Evolutionary conservation across 2,797 vertebrate species (phyloP).

Genomic region (Micrastur ruficollis): DNA sequence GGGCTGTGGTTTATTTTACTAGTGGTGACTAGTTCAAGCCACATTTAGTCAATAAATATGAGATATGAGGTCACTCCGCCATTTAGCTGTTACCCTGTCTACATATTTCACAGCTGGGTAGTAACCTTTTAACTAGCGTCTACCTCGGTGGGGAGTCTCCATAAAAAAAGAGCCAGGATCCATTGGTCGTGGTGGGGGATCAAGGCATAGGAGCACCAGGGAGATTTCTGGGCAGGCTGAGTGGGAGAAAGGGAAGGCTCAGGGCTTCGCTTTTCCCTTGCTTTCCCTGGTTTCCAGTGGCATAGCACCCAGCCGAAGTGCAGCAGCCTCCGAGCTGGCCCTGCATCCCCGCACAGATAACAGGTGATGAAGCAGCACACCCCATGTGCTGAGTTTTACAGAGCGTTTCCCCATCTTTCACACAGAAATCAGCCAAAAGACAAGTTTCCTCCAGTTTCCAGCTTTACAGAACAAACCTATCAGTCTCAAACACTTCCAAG

Average conservation of each 20-base stretch:
- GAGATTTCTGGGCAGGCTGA: neutral
- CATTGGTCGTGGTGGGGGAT: slow-evolving; percentile 30
- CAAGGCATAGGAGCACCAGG: neutral
- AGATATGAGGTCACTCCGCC: slow-evolving; percentile 53
- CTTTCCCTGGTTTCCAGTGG: neutral
- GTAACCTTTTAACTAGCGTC: slow-evolving; percentile 58
- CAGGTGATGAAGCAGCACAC: fast-evolving
- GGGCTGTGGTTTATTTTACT: slow-evolving; percentile 67
- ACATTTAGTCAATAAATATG: slow-evolving; percentile 56
- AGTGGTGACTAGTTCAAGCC: slow-evolving; percentile 59
- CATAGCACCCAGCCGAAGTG: fast-evolving
- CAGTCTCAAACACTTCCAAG: fast-evolving
- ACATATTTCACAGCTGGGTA: slow-evolving; percentile 38
- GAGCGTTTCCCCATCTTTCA: fast-evolving
- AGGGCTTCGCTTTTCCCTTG: fast-evolving
- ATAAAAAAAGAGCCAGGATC: slow-evolving; percentile 45
- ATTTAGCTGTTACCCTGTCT: slow-evolving; percentile 42
- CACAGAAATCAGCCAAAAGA: neutral
- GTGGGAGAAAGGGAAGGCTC: neutral
- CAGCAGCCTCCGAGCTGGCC: neutral
- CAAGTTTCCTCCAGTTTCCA: neutral
- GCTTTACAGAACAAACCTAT: neutral
- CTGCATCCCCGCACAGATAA: neutral
- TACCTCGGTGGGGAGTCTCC: slow-evolving; percentile 46
- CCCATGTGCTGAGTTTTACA: neutral